Conservation (phyloP, 2,797 vertebrate genomes). For the Knipowitschia caucasica region DNA sequence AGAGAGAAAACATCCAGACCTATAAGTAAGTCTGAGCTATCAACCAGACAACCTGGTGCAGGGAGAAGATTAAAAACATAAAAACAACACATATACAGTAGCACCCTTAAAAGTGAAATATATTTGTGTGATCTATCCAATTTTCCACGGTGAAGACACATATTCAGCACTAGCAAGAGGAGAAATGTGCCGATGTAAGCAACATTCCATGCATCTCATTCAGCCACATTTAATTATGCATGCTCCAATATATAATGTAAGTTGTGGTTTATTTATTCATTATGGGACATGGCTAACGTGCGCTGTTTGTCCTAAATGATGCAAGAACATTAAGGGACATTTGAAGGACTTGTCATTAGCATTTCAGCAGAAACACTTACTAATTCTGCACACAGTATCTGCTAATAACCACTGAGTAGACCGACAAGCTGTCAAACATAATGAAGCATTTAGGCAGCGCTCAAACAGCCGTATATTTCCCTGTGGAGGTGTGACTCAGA, state of each 20-base stretch:
- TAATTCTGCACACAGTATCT: slow-evolving; percentile 10
- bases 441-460: slow-evolving; percentile 10
- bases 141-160: background rate
- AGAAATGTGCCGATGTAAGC: background rate
- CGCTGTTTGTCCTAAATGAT: background rate
- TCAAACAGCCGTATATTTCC: slow-evolving; percentile 12
- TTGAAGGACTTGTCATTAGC: background rate
- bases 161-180: background rate
- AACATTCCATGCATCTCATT: slow-evolving; percentile 20
- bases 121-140: background rate
- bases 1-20: no score
- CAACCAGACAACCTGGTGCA: no score
- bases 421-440: slow-evolving; percentile 14
- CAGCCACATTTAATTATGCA: slow-evolving; percentile 42
- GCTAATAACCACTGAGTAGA: slow-evolving; percentile 11
- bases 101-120: no score
- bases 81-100: no score
- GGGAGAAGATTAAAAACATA: no score
- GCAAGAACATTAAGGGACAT: background rate
- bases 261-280: slow-evolving; percentile 3
- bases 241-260: slow-evolving; percentile 27
- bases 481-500: slow-evolving; percentile 9
- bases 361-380: slow-evolving; percentile 8
- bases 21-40: no score
- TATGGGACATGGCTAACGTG: background rate